Evolutionary conservation across 2,797 vertebrate species (phyloP).

Genomic region (Emydoidea blandingii): DNA sequence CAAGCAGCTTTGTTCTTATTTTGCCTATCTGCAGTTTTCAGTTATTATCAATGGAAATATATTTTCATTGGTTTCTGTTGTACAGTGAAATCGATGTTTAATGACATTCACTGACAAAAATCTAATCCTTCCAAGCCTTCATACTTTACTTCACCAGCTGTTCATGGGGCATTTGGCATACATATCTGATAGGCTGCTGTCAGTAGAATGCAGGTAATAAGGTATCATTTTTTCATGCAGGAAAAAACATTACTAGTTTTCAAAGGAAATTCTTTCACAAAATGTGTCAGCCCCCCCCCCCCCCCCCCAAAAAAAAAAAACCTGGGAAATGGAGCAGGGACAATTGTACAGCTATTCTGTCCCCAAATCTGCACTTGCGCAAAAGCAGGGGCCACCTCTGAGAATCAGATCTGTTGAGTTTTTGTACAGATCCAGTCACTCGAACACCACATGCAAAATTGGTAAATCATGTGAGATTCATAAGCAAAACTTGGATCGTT

Average conservation of each 20-base stretch:
- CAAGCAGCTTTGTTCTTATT: background rate
- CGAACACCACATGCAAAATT: background rate
- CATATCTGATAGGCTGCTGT: background rate
- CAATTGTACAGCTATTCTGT: background rate
- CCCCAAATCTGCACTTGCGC: fast-evolving
- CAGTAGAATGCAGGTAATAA: background rate
- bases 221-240: background rate
- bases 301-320: background rate
- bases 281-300: background rate
- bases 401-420: background rate
- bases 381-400: background rate
- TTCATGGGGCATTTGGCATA: background rate
- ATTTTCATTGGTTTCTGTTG: too few species aligned
- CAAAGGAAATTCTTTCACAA: background rate
- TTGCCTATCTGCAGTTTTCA: too few species aligned
- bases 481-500: background rate
- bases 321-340: background rate
- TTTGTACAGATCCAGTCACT: background rate
- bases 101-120: too few species aligned
- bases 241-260: background rate
- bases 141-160: background rate
- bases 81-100: too few species aligned
- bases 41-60: too few species aligned
- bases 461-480: background rate
- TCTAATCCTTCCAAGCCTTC: too few species aligned